phyloP scores from a whole-genome alignment of 2,113 vertebrate genomes.

The Lontra canadensis region DNA sequence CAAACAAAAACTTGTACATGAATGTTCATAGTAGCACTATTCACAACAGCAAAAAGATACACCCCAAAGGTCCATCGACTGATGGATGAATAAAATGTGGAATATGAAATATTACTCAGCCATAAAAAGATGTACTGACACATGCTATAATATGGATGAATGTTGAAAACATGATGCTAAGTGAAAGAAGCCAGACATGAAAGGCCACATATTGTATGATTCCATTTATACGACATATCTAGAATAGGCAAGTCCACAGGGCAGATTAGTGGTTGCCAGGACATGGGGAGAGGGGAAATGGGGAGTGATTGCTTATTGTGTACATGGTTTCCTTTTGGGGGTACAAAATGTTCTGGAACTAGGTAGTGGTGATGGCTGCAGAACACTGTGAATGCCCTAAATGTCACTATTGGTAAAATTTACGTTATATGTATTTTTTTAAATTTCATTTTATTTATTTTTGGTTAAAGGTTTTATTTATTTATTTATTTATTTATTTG shows the following conservation, averaged over 20 bases:
- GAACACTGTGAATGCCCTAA: background rate
- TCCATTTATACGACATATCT: background rate
- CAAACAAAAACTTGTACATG: background rate
- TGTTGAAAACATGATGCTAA: background rate
- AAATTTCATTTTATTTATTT: no score
- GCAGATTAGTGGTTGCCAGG: background rate
- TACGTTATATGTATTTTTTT: background rate
- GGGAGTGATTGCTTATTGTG: background rate
- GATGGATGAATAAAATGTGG: background rate
- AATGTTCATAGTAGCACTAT: background rate
- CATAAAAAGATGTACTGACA: background rate
- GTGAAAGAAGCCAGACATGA: background rate
- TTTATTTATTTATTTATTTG: no score
- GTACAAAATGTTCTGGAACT: background rate
- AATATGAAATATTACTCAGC: background rate
- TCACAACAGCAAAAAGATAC: background rate
- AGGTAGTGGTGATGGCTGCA: background rate
- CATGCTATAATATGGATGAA: background rate
- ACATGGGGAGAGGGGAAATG: background rate
- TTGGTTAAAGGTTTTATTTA: no score
- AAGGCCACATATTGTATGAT: background rate
- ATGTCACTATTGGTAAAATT: background rate
- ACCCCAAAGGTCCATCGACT: background rate
- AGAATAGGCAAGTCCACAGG: background rate
- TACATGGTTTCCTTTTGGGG: background rate